Evolutionary conservation across 2,797 vertebrate species (phyloP), one percentile per base, ranked within the genome.

Genomic region (Somateria mollissima): DNA sequence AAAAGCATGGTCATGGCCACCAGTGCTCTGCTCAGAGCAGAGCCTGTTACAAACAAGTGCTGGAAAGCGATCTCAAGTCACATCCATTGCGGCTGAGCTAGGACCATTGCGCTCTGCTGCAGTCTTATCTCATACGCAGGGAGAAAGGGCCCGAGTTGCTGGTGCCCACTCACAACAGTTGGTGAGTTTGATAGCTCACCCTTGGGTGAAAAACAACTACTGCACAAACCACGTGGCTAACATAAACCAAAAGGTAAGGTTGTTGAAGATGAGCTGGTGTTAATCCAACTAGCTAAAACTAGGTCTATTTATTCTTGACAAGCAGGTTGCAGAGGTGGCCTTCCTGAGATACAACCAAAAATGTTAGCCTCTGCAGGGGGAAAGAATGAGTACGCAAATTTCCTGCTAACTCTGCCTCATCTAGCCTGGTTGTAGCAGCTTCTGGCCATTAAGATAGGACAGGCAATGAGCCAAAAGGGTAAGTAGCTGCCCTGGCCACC

Each of bases 121-220:
- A 24, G 8, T 56, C 49, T 64, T 72, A 7, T 4, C 60, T 9
- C 19, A 3, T 11, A 13, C 0, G 2, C 12, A 32, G 27, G 25
- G 56, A 47, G 32, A 56, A 30, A 47, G 43, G 30, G 43, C 9
- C 20, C 11, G 45, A 54, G 37, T 4, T 62, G 54, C 43, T 76
- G 37, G 27, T 2, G 16, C 18, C 17, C 45, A 24, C 30, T 54
- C 32, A 15, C 41, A 86, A 10, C 62, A 77, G 13, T 7, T 37
- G 39, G 19, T 28, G 53, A 84, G 17, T 53, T 61, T 60, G 24
- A 19, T 19, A 87, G 43, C 14, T 84, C 18, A 43, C 24, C 39
- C 82, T 47, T 18, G 13, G 24, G 6, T 9, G 3, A 12, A 57
- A 47, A 57, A 16, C 13, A 67, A 8, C 22, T 78, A 21, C 24